A percentile compares a stretch with the other conserved stretches of the same genome.
Evolutionary conservation across 1,140 invertebrate genomes (phyloP).

Genomic region (Sitophilus oryzae): DNA sequence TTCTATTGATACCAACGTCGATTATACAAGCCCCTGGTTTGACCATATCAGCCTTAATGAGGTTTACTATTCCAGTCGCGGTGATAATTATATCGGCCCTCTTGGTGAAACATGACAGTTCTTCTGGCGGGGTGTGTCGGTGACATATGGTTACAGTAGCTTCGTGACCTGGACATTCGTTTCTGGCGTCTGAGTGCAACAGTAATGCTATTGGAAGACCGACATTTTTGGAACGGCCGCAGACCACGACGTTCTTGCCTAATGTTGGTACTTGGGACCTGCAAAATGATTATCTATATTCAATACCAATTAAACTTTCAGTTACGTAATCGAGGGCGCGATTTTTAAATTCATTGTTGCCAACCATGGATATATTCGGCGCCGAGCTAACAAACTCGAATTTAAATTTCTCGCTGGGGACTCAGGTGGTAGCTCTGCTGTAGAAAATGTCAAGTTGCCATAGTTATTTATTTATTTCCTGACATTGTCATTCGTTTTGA

Average conservation of each 20-base stretch:
- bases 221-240: slow-evolving; percentile 85
- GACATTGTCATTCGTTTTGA: too few relatives aligned
- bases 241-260: slow-evolving; percentile 81
- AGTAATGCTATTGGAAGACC: slow-evolving; percentile 80
- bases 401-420: too few relatives aligned
- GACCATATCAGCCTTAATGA: slow-evolving; percentile 80
- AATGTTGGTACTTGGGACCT: slow-evolving; percentile 69
- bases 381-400: too few relatives aligned
- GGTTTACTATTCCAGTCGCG: slow-evolving; percentile 71
- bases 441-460: too few relatives aligned
- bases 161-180: slow-evolving; percentile 55
- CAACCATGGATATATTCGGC: too few relatives aligned
- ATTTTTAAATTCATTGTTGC: too few relatives aligned
- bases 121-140: slow-evolving; percentile 71
- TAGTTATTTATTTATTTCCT: too few relatives aligned
- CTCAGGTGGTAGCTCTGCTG: too few relatives aligned
- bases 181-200: slow-evolving; percentile 61
- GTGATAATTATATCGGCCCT: slow-evolving; percentile 78
- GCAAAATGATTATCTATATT: slow-evolving; percentile 33
- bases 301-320: neutral
- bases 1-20: slow-evolving; percentile 79
- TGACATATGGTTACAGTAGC: slow-evolving; percentile 86
- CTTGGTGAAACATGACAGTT: slow-evolving; percentile 61
- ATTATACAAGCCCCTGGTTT: slow-evolving; percentile 84
- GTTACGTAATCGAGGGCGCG: too few relatives aligned